Percentiles rank a stretch among this genome's conserved stretches.
These are phyloP conservation scores for Autographa gamma DNA, from an alignment of 2,888 invertebrate genomes.

Conservation along the genomic window DNA sequence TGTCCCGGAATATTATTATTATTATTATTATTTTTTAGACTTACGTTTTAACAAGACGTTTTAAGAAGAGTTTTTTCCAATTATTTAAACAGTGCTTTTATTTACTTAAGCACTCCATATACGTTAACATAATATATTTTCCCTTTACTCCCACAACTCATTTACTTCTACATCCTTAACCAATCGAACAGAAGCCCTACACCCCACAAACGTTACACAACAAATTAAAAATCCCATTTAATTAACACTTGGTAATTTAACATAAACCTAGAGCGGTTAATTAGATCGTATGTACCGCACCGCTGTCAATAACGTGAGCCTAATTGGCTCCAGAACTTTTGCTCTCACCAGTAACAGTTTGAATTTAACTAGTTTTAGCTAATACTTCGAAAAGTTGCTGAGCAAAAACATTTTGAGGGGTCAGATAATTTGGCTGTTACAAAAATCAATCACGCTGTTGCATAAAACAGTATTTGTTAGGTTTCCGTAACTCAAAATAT, in stretches of 20 bases:
- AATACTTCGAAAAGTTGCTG: conserved; percentile 39
- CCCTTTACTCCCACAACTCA: not conserved
- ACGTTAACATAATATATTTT: not conserved
- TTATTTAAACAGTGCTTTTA: too few relatives aligned
- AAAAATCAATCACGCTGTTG: too few relatives aligned
- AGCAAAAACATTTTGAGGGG: conserved; percentile 16
- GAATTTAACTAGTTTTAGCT: conserved; percentile 51
- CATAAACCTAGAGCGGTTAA: conserved; percentile 31
- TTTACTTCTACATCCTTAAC: not conserved
- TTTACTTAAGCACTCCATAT: too few relatives aligned
- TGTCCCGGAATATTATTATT: too few relatives aligned
- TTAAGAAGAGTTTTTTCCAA: too few relatives aligned
- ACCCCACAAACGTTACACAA: not conserved
- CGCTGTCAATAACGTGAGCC: conserved; percentile 47
- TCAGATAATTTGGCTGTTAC: not conserved
- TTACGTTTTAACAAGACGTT: too few relatives aligned
- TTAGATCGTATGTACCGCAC: conserved; percentile 38
- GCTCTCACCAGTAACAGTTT: conserved; percentile 34
- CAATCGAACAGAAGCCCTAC: not conserved
- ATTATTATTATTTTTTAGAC: too few relatives aligned
- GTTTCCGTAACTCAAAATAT: too few relatives aligned
- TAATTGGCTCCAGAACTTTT: conserved; percentile 57
- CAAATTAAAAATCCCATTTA: not conserved
- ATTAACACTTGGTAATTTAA: conserved; percentile 21
- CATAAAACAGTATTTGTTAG: too few relatives aligned